Percentiles rank a stretch among this genome's conserved stretches.
These are phyloP conservation scores for Parnassius mnemosyne DNA, from an alignment of 2,888 invertebrate genomes.

Conservation along the genomic window DNA sequence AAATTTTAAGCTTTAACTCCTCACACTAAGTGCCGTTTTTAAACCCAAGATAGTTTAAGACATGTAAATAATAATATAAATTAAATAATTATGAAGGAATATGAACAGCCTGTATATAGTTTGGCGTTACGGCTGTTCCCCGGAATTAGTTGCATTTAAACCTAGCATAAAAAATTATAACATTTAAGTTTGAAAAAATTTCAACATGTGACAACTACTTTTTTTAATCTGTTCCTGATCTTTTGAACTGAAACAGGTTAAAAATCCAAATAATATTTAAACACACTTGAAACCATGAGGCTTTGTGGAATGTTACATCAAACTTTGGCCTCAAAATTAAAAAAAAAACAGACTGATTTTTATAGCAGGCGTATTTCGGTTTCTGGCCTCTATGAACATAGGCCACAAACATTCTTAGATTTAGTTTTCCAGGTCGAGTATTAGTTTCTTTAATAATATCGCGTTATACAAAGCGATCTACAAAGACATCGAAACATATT, in stretches of 20 bases:
- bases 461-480: too few relatives aligned
- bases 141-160: background rate
- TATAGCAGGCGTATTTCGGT: background rate
- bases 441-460: background rate
- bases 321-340: background rate
- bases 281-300: too few relatives aligned
- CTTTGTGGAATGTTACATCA: too few relatives aligned
- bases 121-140: background rate
- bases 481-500: background rate
- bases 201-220: too few relatives aligned
- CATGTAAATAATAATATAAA: conserved; percentile 4
- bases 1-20: conserved; percentile 35
- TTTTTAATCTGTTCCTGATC: too few relatives aligned
- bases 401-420: background rate
- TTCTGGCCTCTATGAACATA: background rate
- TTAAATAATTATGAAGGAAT: conserved; percentile 1
- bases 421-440: conserved; percentile 4
- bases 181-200: too few relatives aligned
- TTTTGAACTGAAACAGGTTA: too few relatives aligned
- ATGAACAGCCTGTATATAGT: conserved; percentile 5
- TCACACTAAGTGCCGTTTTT: conserved; percentile 36
- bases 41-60: conserved; percentile 35
- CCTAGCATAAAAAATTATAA: too few relatives aligned
- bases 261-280: too few relatives aligned
- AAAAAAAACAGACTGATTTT: background rate